Conservation (phyloP, 2,888 invertebrate species). For the Itoplectis maculator region DNA sequence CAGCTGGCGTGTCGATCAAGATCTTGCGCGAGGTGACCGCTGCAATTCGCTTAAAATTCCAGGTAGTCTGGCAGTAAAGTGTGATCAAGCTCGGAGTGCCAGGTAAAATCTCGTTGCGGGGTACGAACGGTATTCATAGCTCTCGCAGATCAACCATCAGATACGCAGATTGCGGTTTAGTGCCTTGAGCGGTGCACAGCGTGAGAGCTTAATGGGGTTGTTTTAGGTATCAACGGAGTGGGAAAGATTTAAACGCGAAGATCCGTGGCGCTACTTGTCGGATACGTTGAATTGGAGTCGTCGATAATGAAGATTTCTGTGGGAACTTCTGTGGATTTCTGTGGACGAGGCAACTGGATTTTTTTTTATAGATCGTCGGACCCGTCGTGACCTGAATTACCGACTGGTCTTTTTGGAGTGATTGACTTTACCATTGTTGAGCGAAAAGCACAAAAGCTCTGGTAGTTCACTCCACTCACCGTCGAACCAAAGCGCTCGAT, state of each 20-base stretch:
- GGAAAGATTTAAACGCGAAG: not conserved
- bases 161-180: slow-evolving; percentile 3
- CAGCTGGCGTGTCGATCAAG: slow-evolving; percentile 56
- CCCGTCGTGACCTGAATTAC: not conserved
- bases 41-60: slow-evolving; percentile 26
- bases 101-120: not conserved
- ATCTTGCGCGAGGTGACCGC: slow-evolving; percentile 30
- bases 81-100: slow-evolving; percentile 27
- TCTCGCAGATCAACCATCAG: slow-evolving; percentile 17
- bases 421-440: not conserved
- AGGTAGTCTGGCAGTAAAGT: slow-evolving; percentile 22
- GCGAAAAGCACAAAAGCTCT: not conserved
- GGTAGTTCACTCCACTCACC: not conserved
- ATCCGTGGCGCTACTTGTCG: slow-evolving; percentile 2
- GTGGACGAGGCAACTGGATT: too few species aligned
- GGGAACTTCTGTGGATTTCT: slow-evolving; percentile 10
- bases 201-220: not conserved
- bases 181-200: not conserved
- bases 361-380: not conserved
- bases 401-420: not conserved
- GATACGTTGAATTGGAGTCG: not conserved
- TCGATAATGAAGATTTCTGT: slow-evolving; percentile 22
- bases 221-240: not conserved
- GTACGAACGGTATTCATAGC: slow-evolving; percentile 20
- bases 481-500: not conserved